Evolutionary conservation across 2,113 vertebrate species (phyloP), one percentile per base, ranked within the genome.

Genomic region (Myrmecophaga tridactyla): DNA sequence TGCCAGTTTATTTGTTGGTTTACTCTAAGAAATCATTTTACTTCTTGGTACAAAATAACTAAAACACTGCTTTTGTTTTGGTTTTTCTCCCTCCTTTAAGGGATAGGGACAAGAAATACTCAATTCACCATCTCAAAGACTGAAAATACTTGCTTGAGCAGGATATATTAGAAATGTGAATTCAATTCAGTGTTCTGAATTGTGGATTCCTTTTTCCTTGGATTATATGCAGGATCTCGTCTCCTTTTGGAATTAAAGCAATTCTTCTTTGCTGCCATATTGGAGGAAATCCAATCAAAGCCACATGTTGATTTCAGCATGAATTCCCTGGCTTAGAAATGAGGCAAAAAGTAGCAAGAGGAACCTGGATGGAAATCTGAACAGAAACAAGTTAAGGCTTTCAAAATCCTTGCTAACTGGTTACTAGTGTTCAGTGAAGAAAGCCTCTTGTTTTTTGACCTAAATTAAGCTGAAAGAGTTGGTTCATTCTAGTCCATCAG

Each of bases 211-310:
- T 93, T 69, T 58, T 73, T 65, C 34, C 56, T 43, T 87, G 31
- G 20, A 56, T 46, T 81, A 6, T 39, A 43, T 53, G 53, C 36
- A 51, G n/a, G 72, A 81, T 72, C 34, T 80, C 11, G 60, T 80
- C 21, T 53, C 27, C 80, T 73, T 7, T n/a, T 81, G 20, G 53
- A 88, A 88, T 81, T 93, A 72, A 81, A 88, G 72, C n/a, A 51
- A 63, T 76, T 85, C 36, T 58, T 69, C 8, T 73, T 82, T 88
- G 43, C 67, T 73, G 56, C 29, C 43, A 88, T 73, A 62, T 63
- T 88, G 34, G 65, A 92, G 46, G 15, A 94, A 87, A 81, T 82
- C 58, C 58, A 86, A 67, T 75, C 31, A 67, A 95, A 95, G 82
- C 67, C 36, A 87, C 56, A 58, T 81, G 46, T 41, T 48, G 23